Evolutionary conservation across 1,140 invertebrate species (phyloP).

Genomic region (Pachypsylla venusta): DNA sequence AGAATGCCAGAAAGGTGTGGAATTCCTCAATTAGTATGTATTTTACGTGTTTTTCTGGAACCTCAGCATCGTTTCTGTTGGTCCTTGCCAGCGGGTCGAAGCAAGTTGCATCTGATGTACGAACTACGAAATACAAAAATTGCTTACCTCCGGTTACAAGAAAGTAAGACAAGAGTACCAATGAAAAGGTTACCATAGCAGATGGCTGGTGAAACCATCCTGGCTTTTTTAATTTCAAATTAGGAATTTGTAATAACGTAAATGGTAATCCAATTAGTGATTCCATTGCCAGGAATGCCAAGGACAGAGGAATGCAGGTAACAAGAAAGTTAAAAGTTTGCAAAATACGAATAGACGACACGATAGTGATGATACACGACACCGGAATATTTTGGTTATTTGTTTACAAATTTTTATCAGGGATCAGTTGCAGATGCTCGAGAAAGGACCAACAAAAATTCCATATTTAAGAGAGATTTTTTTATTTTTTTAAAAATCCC

Average conservation of each 20-base stretch:
- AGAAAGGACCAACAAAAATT: too few species aligned
- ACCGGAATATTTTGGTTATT: too few species aligned
- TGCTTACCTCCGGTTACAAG: constrained; percentile 90
- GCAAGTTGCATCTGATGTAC: too few species aligned
- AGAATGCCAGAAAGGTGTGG: too few species aligned
- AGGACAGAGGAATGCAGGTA: background rate
- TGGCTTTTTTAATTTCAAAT: constrained; percentile 81
- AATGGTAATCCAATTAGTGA: constrained; percentile 63
- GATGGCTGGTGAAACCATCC: constrained; percentile 85
- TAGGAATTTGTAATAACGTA: constrained; percentile 71
- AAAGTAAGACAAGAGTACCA: constrained; percentile 89
- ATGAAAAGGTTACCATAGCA: constrained; percentile 80
- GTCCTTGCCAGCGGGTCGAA: too few species aligned
- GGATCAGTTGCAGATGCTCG: background rate
- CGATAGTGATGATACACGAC: too few species aligned
- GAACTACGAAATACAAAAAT: too few species aligned
- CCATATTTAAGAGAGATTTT: too few species aligned
- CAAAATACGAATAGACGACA: background rate
- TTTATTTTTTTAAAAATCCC: too few species aligned
- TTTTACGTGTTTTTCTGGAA: too few species aligned
- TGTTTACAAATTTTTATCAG: background rate
- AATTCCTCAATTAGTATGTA: too few species aligned
- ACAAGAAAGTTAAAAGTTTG: background rate
- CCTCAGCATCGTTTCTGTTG: too few species aligned
- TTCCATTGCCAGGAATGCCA: constrained; percentile 45